Conservation (phyloP, 2,888 invertebrate genomes). For the Eustalomyia histrio region DNA sequence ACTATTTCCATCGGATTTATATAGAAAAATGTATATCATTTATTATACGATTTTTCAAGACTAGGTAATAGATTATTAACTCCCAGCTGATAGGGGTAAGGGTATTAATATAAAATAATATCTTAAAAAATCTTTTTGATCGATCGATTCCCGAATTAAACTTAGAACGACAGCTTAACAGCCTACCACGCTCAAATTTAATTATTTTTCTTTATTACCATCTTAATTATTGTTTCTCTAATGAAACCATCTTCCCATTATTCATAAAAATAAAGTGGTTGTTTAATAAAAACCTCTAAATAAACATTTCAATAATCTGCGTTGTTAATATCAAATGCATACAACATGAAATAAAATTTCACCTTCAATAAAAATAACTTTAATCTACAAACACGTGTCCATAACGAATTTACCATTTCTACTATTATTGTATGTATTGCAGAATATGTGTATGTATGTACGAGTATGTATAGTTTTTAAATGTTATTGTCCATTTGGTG, state of each 20-base stretch:
- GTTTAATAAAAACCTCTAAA: constrained; percentile 57
- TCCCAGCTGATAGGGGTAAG: too few species aligned
- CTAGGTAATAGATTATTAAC: too few species aligned
- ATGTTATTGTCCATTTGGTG: constrained; percentile 39
- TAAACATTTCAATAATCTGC: constrained; percentile 60
- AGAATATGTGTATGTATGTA: constrained; percentile 21
- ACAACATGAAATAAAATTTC: constrained; percentile 11
- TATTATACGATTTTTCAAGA: too few species aligned
- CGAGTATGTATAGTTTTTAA: constrained; percentile 44
- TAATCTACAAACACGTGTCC: constrained; percentile 65
- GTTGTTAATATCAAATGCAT: constrained; percentile 36
- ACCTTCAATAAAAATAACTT: constrained; percentile 24
- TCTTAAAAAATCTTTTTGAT: too few species aligned
- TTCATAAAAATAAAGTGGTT: constrained; percentile 37
- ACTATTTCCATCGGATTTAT: too few species aligned
- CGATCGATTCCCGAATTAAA: too few species aligned
- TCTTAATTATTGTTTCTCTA: constrained; percentile 11
- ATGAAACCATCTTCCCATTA: constrained; percentile 31
- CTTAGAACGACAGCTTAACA: too few species aligned
- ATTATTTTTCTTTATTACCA: neutral
- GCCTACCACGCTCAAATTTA: too few species aligned
- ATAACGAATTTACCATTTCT: constrained; percentile 65
- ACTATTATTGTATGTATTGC: constrained; percentile 50
- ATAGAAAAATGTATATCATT: too few species aligned
- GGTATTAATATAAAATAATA: too few species aligned